Evolutionary conservation across 2,888 invertebrate species (phyloP), one percentile per base, ranked within the genome.

Genomic region (Heliconius ismenius): DNA sequence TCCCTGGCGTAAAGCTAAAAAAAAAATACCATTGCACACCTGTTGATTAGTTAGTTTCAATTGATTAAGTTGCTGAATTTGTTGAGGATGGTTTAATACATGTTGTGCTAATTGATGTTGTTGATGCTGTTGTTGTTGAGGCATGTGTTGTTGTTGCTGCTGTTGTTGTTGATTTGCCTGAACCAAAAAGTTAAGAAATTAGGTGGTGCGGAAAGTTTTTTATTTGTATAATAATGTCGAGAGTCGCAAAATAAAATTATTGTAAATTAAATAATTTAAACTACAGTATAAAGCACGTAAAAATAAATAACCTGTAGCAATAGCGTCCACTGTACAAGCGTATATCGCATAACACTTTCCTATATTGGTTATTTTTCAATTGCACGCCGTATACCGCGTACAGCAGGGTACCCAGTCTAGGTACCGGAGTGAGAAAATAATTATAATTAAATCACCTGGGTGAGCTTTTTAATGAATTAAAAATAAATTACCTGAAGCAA

Each of bases 21-120:
- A 58, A 58, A n/a, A 58, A n/a, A n/a, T 32, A n/a, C 9, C n/a
- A 49, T 64, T 69, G 49, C 32, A 70, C 4, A 76, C 93, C 86
- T 91, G 90, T 84, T 92, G 92, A 54, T 88, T 82, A 68, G 91
- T 79, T 68, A 93, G 86, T 84, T 93, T 93, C 26, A 92, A 84
- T 82, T 92, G 92, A 79, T 89, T 91, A 67, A 92, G 81, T 32
- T 86, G 82, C 74, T 85, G 86, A 15, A 81, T 79, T 78, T 84
- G 84, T 60, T 84, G 91, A 54, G 88, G 88, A 80, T 92, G 92
- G 63, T 85, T 86, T 60, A 91, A 82, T 28, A 89, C 83, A 76
- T 91, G 92, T 76, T 90, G 91, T 36, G 88, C 82, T 74, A 90
- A 80, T 78, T 90, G 90, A 73, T 91, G 91, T 79, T 89, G 90